Evolutionary conservation across 2,113 vertebrate genomes (phyloP), one percentile per base, ranked within the genome.

Genomic region (Asarcornis scutulata): DNA sequence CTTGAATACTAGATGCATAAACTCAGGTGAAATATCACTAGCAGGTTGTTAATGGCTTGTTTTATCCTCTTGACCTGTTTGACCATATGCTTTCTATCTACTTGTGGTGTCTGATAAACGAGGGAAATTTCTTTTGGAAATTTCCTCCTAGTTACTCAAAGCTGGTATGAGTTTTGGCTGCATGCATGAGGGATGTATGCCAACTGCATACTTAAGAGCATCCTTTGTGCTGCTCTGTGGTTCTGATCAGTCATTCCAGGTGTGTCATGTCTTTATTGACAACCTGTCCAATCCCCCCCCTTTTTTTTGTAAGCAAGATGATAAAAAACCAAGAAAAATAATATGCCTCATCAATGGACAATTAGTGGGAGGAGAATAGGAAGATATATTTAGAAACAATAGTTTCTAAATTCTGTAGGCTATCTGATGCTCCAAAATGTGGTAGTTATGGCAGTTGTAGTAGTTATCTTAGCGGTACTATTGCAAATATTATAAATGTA

Each of bases 151-250:
- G 46, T n/a, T 66, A 17, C 44, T n/a, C 26, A 42, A 29, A 66
- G 31, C 34, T 60, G 58, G 17, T 44, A 12, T 17, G 13, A 29
- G 9, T 40, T 90, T 86, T 86, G 31, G n/a, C 29, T n/a, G 46
- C 40, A 17, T 6, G 6, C 4, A 1, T 16, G 58, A 72, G 17
- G 36, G 59, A 17, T n/a, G 12, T 8, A 4, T 0, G 1, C 25
- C 26, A 67, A 15, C 29, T 1, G 0, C 13, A 16, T 1, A 12
- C 25, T 52, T 72, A 29, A n/a, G 21, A 66, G 50, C 1, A 0
- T 46, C 64, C 42, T 50, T 64, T 0, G 0, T 38, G 50, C 50
- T 56, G 27, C 29, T 72, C 42, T 72, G 38, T 53, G 29, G 40
- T 77, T 73, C 77, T 78, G 26, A 17, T 50, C 2, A 0, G 13